phyloP scores from a whole-genome alignment of 2,888 invertebrate genomes.

The Eupeodes luniger region DNA sequence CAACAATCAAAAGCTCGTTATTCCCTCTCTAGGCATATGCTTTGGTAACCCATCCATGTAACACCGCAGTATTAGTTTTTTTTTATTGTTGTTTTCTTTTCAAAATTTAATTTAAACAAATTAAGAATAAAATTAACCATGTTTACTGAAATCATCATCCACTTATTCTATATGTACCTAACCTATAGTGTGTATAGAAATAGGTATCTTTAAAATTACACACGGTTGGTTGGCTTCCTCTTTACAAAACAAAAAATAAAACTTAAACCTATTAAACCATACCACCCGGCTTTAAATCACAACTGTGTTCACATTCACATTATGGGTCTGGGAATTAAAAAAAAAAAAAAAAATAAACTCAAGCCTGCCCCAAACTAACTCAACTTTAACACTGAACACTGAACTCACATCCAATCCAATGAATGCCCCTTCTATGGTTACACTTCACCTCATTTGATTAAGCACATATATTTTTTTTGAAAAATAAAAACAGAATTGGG shows the following conservation, averaged over 20 bases:
- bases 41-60: background rate
- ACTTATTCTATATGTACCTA: conserved; percentile 22
- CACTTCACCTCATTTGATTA: conserved; percentile 1
- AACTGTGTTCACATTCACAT: conserved; percentile 38
- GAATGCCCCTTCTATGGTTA: conserved; percentile 2
- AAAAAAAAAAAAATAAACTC: conserved; percentile 18
- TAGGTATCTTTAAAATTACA: background rate
- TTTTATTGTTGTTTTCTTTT: conserved; percentile 16
- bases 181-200: background rate
- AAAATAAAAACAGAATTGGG: background rate
- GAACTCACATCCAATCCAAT: conserved; percentile 20
- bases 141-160: conserved; percentile 58
- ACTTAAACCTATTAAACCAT: conserved; percentile 32
- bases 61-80: background rate
- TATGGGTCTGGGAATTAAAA: background rate
- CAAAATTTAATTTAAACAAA: conserved; percentile 54
- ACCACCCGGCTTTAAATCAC: conserved; percentile 45
- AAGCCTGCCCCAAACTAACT: conserved; percentile 29
- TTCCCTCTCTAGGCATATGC: background rate
- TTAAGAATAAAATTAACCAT: conserved; percentile 49
- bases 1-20: conserved; percentile 12
- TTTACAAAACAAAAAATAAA: background rate
- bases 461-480: background rate
- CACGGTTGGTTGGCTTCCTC: conserved; percentile 65
- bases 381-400: conserved; percentile 55